Evolutionary conservation across 2,888 invertebrate species (phyloP), one percentile per base, ranked within the genome.

Genomic region (Thereva nobilitata): DNA sequence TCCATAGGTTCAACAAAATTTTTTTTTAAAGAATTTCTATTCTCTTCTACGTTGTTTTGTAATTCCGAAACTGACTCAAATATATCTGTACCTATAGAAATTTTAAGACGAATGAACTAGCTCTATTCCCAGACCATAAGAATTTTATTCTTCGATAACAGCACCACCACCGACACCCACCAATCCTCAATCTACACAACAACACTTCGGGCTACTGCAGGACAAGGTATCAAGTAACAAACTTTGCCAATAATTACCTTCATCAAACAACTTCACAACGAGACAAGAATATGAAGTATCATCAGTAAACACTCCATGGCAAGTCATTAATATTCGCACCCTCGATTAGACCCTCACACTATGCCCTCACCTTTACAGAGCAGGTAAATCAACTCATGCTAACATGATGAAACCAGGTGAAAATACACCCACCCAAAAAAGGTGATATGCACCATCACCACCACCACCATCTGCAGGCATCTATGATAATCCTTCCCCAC

Each of bases 191-290:
- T 23, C 23, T 23, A 23, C 23, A 23, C 23, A 23, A 23, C 23
- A 23, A 23, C 23, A 23, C 23, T 23, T 23, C 23, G 23, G 23
- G 23, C 23, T 23, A 23, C 23, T 23, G 23, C 23, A 23, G 23
- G 23, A 2, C 23, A 23, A 23, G 23, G 49, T 66, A 66, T 66
- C 66, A 50, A 66, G 50, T 66, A 66, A 57, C 66, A 56, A 66
- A 66, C 56, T 66, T 50, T 47, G 57, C 57, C 52, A 66, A 66
- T 66, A 66, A 66, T 66, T 66, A 66, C 66, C 57, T 66, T 66
- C 66, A 66, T 66, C 66, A 66, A 66, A 66, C 66, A 66, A 66
- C 49, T 66, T 57, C 38, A 34, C 57, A 66, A 66, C 66, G 57
- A 66, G 66, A 49, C 56, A 56, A 42, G 66, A 66, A 66, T 66